Evolutionary conservation across 2,888 invertebrate species (phyloP).

Genomic region (Tipula confusa): DNA sequence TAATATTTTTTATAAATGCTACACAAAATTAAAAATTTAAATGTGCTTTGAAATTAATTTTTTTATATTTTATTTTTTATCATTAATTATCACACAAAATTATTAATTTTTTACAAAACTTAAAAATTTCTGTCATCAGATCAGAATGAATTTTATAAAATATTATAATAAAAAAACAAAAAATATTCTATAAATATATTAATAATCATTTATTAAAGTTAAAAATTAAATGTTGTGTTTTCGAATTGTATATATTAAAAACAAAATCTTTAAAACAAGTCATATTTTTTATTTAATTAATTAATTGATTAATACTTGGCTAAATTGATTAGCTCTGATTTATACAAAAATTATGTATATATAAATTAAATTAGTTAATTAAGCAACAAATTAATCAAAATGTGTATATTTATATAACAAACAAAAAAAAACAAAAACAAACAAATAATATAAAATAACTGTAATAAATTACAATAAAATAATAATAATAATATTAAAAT

Average conservation of each 20-base stretch:
- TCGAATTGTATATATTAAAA: background rate
- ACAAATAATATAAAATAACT: background rate
- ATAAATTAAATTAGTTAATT: background rate
- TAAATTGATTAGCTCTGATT: background rate
- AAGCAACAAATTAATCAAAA: background rate
- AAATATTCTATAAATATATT: background rate
- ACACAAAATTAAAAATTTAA: background rate
- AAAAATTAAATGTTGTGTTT: conserved; percentile 17
- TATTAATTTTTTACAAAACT: background rate
- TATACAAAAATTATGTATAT: conserved; percentile 3
- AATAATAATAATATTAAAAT: background rate
- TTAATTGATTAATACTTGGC: background rate
- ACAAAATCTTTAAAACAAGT: background rate
- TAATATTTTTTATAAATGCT: background rate
- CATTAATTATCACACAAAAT: background rate
- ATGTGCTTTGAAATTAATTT: conserved; percentile 12
- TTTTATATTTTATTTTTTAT: background rate
- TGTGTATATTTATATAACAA: background rate
- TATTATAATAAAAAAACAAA: background rate
- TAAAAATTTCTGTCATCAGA: background rate
- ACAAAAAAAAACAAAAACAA: background rate
- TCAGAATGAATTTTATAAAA: background rate
- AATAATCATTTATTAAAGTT: background rate
- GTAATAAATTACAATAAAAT: conserved; percentile 16
- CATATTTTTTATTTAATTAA: background rate